A percentile compares a stretch with the other conserved stretches of the same genome.
These are phyloP conservation scores for Sus cebifrons DNA, from an alignment of 2,797 vertebrate genomes.

Conservation along the genomic window DNA sequence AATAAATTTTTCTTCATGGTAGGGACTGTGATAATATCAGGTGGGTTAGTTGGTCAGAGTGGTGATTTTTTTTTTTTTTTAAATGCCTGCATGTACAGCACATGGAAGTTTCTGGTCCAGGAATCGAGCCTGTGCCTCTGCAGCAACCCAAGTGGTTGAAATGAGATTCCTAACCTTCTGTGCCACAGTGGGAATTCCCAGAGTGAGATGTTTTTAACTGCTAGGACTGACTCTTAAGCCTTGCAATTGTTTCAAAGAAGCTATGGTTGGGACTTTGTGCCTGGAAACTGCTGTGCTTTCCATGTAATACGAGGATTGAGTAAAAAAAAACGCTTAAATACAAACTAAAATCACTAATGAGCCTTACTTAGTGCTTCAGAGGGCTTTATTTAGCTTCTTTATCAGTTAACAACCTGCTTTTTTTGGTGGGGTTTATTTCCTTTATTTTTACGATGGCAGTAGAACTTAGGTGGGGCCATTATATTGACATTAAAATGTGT, in stretches of 20 bases:
- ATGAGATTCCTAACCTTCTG: too few relatives aligned
- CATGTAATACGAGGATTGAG: not conserved
- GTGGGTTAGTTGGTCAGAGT: not conserved
- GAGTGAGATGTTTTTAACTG: not conserved
- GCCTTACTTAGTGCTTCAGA: not conserved
- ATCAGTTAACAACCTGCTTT: not conserved
- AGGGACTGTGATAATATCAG: not conserved
- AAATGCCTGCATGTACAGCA: too few relatives aligned
- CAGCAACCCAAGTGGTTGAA: too few relatives aligned
- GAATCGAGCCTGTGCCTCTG: too few relatives aligned
- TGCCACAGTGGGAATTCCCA: too few relatives aligned
- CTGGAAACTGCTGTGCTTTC: not conserved
- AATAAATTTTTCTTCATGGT: not conserved
- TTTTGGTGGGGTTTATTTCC: slow-evolving; percentile 30
- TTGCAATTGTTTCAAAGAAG: not conserved
- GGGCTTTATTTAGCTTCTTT: slow-evolving; percentile 44
- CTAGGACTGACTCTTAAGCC: not conserved
- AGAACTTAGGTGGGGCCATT: slow-evolving; percentile 41
- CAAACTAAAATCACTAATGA: not conserved
- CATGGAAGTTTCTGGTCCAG: too few relatives aligned
- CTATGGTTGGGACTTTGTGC: not conserved
- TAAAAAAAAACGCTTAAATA: not conserved
- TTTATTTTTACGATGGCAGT: slow-evolving; percentile 61
- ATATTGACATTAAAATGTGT: slow-evolving; percentile 73
- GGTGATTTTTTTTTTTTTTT: too few relatives aligned